phyloP scores from a whole-genome alignment of 2,113 vertebrate genomes.

The Otus sunia region DNA sequence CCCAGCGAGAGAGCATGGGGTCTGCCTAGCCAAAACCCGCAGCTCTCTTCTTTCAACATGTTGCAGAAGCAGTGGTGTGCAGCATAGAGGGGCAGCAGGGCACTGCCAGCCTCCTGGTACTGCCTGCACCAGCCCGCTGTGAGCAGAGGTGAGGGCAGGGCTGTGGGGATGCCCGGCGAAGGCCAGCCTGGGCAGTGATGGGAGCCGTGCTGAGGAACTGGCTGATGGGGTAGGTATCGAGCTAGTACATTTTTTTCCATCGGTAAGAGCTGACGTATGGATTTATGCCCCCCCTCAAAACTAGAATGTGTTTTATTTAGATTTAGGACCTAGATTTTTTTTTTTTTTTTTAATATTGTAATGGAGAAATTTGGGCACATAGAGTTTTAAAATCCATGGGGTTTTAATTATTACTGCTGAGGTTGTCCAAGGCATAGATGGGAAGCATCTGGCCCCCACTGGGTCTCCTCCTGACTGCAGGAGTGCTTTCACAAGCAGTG shows the following conservation, averaged over 20 bases:
- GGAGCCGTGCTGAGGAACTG: not conserved
- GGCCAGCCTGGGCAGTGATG: not conserved
- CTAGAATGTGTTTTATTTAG: not conserved
- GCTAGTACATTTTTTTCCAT: not conserved
- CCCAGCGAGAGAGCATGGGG: not conserved
- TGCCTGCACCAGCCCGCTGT: rapidly evolving
- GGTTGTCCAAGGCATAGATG: not conserved
- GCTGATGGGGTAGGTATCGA: rapidly evolving
- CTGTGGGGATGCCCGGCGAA: not conserved
- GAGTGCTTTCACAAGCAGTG: not conserved
- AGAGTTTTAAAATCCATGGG: constrained; percentile 25
- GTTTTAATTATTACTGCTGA: not conserved
- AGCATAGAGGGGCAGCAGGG: not conserved
- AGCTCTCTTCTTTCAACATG: not conserved
- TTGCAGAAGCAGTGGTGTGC: rapidly evolving
- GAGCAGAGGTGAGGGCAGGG: not conserved
- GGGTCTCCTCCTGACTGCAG: not conserved
- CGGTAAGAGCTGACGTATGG: rapidly evolving
- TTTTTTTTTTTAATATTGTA: not conserved
- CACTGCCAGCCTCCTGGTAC: not conserved
- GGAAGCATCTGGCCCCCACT: not conserved
- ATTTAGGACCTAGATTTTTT: not conserved
- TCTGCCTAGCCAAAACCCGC: not conserved
- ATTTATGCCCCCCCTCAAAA: not conserved
- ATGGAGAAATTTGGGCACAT: not conserved